A percentile compares a stretch with the other conserved stretches of the same genome.
phyloP scores from a whole-genome alignment of 2,113 vertebrate genomes.

The Caranx melampygus region DNA sequence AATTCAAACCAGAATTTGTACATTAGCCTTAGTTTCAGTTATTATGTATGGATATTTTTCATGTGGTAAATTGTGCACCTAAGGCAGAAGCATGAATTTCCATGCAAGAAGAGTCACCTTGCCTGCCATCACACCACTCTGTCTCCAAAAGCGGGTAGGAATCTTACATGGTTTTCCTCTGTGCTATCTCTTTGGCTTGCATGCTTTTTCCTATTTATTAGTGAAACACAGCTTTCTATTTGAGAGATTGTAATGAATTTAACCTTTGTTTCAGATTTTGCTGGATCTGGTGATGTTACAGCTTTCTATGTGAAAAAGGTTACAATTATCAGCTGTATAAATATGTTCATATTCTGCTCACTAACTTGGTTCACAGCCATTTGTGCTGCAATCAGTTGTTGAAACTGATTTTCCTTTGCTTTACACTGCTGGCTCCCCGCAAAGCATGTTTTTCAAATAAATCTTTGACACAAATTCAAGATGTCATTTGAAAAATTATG shows the following conservation, averaged over 20 bases:
- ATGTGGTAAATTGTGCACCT: constrained; percentile 52
- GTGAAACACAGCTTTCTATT: not conserved
- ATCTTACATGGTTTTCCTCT: constrained; percentile 43
- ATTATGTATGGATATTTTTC: constrained; percentile 65
- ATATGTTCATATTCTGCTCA: not conserved
- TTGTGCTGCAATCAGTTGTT: not conserved
- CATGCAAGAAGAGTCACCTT: constrained; percentile 92
- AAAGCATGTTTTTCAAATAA: too few species aligned
- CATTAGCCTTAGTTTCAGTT: constrained; percentile 29
- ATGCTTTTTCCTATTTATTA: not conserved
- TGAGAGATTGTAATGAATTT: not conserved
- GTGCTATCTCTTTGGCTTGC: constrained; percentile 1
- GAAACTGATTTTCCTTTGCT: too few species aligned
- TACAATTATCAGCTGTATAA: not conserved
- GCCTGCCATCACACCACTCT: constrained; percentile 90
- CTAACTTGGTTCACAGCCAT: not conserved
- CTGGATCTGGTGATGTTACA: constrained; percentile 12
- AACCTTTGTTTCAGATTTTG: not conserved
- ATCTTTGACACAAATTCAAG: not conserved
- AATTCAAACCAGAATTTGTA: not conserved
- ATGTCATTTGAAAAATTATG: not conserved
- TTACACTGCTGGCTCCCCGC: too few species aligned
- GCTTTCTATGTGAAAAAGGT: constrained; percentile 11
- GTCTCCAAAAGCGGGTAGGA: constrained; percentile 92
- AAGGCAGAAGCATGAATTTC: constrained; percentile 88